phyloP scores from a whole-genome alignment of 2,797 vertebrate species.

The Amniataba percoides region DNA sequence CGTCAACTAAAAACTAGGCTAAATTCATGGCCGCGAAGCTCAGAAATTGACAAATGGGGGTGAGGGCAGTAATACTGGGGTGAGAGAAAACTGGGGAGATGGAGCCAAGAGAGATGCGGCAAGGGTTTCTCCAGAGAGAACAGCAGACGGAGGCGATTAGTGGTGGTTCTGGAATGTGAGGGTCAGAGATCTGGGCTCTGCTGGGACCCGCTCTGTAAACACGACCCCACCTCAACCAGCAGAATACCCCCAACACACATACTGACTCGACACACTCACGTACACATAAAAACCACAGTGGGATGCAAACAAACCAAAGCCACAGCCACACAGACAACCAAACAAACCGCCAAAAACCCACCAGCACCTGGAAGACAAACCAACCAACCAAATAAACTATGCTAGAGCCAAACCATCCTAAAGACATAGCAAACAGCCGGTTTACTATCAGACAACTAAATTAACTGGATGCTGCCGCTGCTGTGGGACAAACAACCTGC shows the following conservation, averaged over 20 bases:
- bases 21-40: slow-evolving; percentile 38
- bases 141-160: slow-evolving; percentile 85
- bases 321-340: slow-evolving; percentile 67
- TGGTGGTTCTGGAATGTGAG: slow-evolving; percentile 85
- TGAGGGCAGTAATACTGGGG: slow-evolving; percentile 35
- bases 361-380: slow-evolving; percentile 51
- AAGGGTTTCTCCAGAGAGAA: slow-evolving; percentile 68
- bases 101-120: slow-evolving; percentile 68
- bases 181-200: slow-evolving; percentile 85
- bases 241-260: slow-evolving; percentile 70
- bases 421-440: slow-evolving; percentile 28
- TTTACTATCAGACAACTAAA: slow-evolving; percentile 37
- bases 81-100: slow-evolving; percentile 65
- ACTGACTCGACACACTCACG: slow-evolving; percentile 51
- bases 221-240: slow-evolving; percentile 78
- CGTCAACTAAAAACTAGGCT: slow-evolving; percentile 51
- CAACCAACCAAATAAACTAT: slow-evolving; percentile 52
- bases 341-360: slow-evolving; percentile 63
- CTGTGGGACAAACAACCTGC: slow-evolving; percentile 22
- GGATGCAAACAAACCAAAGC: slow-evolving; percentile 72
- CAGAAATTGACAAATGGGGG: slow-evolving; percentile 52
- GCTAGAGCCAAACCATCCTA: slow-evolving; percentile 22
- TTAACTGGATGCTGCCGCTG: slow-evolving; percentile 35
- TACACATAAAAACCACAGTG: slow-evolving; percentile 66
- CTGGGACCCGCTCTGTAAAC: slow-evolving; percentile 85